Evolutionary conservation across 2,113 vertebrate genomes (phyloP), one percentile per base, ranked within the genome.

Genomic region (Sturnira hondurensis): DNA sequence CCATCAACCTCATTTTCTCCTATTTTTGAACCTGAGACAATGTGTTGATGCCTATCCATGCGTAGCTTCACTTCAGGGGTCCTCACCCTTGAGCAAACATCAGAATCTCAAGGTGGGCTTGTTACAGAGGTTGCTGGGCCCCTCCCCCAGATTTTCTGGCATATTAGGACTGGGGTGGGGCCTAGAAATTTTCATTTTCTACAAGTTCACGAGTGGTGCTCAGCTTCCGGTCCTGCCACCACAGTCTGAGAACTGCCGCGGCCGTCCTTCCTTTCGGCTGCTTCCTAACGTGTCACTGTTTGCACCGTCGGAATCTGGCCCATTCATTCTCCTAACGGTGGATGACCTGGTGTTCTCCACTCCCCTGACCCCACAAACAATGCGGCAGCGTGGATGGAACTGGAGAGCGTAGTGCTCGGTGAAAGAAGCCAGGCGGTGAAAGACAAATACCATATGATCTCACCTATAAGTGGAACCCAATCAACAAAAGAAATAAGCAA

Each of bases 341-440:
- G 5, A 17, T 11, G 50, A n/a, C 9, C 33, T 33, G 15, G 43
- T 61, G 31, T 1, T 13, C 54, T 91, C 47, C 38, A 26, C 9
- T 8, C n/a, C 43, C n/a, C 26, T 68, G 22, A 78, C 52, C 5
- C 14, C 61, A 84, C 26, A 41, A 45, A 68, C 12, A 43, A 11
- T 1, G 13, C 14, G 6, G 8, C 2, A 7, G 1, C 20, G 7
- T 22, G 20, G 54, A 22, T 2, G 20, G 20, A 56, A 7, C 54
- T 56, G 54, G 54, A 22, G 54, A 56, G 54, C 54, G 22, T 56
- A 1, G 8, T 56, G 20, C 54, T 22, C 8, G 8, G 54, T 56
- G 54, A 56, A 56, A 56, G 4, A 56, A 56, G 20, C 54, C 54
- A 22, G 54, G 20, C 19, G 8, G 20, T 56, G 54, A 22, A 9